Conservation (phyloP, 2,797 vertebrate species). For the Danio albolineatus region DNA sequence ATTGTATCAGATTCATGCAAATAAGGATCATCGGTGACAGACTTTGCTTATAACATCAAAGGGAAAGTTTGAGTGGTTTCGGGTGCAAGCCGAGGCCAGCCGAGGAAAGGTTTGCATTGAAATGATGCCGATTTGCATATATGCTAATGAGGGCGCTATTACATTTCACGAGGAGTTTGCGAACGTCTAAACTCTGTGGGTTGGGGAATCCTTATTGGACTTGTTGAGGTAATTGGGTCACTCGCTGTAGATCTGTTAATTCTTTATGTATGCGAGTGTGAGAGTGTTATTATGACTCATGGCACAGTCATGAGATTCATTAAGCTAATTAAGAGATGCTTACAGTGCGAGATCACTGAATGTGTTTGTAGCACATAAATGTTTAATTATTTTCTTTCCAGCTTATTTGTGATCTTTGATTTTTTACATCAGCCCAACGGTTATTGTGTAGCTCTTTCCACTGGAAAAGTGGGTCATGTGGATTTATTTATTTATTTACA, state of each 20-base stretch:
- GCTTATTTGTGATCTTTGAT: constrained; percentile 6
- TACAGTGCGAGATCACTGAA: constrained; percentile 6
- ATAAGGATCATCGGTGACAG: constrained; percentile 78
- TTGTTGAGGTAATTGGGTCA: constrained; percentile 56
- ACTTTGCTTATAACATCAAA: constrained; percentile 81
- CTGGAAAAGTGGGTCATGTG: constrained; percentile 39
- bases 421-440: neutral
- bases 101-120: constrained; percentile 67
- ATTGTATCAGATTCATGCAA: constrained; percentile 78
- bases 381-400: neutral
- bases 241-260: constrained; percentile 1
- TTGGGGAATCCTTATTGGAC: constrained; percentile 55
- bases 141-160: constrained; percentile 76
- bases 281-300: constrained; percentile 11
- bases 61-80: constrained; percentile 68
- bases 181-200: constrained; percentile 62
- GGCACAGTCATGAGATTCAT: constrained; percentile 27
- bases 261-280: constrained; percentile 20
- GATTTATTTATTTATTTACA: constrained; percentile 45
- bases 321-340: constrained; percentile 16
- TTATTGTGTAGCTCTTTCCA: neutral
- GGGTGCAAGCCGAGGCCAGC: constrained; percentile 75
- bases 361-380: constrained; percentile 22
- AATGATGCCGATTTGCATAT: constrained; percentile 77
- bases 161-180: constrained; percentile 71